These are phyloP conservation scores for Sebastes oblongus DNA, from an alignment of 2,797 vertebrate genomes.

Conservation along the genomic window DNA sequence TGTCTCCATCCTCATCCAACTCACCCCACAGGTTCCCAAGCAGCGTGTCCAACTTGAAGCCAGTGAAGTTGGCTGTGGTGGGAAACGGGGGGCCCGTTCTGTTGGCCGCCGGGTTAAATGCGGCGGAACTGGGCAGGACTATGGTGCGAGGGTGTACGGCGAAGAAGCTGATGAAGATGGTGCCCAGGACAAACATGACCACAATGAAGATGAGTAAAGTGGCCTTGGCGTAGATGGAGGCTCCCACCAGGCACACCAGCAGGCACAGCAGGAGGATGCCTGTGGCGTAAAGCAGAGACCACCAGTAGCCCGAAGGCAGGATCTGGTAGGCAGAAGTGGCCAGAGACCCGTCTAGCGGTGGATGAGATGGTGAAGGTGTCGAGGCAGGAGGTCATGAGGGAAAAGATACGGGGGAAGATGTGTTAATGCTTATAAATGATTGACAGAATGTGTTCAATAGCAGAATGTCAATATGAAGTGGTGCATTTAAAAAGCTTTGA, in stretches of 20 bases:
- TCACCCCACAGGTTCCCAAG: constrained; percentile 84
- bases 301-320: constrained; percentile 90
- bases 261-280: constrained; percentile 85
- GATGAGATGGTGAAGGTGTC: background rate
- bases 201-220: constrained; percentile 92
- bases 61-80: constrained; percentile 81
- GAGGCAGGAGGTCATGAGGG: background rate
- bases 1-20: constrained; percentile 20
- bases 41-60: constrained; percentile 88
- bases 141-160: constrained; percentile 72
- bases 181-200: constrained; percentile 85
- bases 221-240: constrained; percentile 91
- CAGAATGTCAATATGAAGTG: background rate
- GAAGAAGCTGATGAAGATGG: constrained; percentile 90
- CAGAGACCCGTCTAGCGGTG: constrained; percentile 40
- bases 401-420: background rate
- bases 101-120: constrained; percentile 24
- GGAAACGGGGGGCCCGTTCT: constrained; percentile 19
- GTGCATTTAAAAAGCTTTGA: background rate
- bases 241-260: constrained; percentile 89
- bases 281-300: constrained; percentile 86
- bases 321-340: constrained; percentile 54
- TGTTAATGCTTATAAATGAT: background rate
- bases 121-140: constrained; percentile 55
- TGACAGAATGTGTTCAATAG: background rate